Evolutionary conservation across 2,888 invertebrate genomes (phyloP).

Genomic region (Drosophila borealis): DNA sequence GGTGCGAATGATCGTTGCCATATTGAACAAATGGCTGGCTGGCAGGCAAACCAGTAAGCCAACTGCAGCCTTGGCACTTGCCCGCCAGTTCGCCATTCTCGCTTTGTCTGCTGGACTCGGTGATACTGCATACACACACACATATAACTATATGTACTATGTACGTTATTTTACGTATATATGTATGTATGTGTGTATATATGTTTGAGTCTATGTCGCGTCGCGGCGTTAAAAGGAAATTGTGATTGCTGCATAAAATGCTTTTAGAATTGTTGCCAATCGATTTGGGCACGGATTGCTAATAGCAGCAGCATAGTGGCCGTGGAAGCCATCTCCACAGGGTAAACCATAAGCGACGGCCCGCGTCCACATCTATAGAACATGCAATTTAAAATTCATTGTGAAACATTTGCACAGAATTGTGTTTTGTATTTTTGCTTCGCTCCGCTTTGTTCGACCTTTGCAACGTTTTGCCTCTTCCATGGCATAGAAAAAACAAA

Average conservation of each 20-base stretch:
- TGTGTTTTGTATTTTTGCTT: constrained; percentile 53
- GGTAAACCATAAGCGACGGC: constrained; percentile 50
- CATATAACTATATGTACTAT: constrained; percentile 8
- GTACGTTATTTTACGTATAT: constrained; percentile 2
- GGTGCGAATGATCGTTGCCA: constrained; percentile 78
- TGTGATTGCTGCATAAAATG: constrained; percentile 79
- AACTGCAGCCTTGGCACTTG: constrained; percentile 40
- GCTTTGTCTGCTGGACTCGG: constrained; percentile 16
- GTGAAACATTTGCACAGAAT: constrained; percentile 74
- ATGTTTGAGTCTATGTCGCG: constrained; percentile 41
- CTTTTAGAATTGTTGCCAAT: constrained; percentile 80
- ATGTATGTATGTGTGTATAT: background rate
- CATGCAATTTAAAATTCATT: constrained; percentile 76
- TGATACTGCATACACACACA: constrained; percentile 20
- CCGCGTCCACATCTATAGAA: constrained; percentile 36
- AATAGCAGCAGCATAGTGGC: constrained; percentile 42
- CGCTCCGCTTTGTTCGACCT: constrained; percentile 45
- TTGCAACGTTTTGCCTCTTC: constrained; percentile 15
- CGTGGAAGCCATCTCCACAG: constrained; percentile 24
- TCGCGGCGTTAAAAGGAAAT: constrained; percentile 74
- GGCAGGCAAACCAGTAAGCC: constrained; percentile 21
- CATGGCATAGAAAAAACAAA: constrained; percentile 18
- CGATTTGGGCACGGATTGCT: constrained; percentile 77
- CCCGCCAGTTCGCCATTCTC: constrained; percentile 24
- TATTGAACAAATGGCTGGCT: constrained; percentile 69